Conservation (phyloP, 2,113 vertebrate genomes). For the Stegostoma tigrinum region DNA sequence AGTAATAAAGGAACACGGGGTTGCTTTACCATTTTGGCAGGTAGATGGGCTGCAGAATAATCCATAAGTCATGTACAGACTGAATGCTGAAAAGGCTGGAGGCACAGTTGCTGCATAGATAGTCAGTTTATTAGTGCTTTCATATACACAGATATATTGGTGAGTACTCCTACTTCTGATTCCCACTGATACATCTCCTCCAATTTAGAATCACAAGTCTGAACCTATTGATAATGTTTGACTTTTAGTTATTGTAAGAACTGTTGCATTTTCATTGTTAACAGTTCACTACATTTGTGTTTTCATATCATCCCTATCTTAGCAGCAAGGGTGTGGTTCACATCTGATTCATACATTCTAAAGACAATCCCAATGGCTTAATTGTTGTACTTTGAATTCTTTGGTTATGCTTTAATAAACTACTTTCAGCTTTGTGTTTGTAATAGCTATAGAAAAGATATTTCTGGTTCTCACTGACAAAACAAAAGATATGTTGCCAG, state of each 20-base stretch:
- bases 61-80: not conserved
- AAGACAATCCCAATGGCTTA: not conserved
- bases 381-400: not conserved
- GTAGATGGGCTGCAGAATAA: not conserved
- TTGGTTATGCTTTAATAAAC: not conserved
- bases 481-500: not conserved
- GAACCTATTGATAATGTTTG: not conserved
- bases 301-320: not conserved
- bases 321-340: not conserved
- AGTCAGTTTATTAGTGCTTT: not conserved
- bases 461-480: not conserved
- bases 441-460: not conserved
- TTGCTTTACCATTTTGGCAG: not conserved
- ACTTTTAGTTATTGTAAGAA: not conserved
- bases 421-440: not conserved
- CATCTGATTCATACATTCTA: not conserved
- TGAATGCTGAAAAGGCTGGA: not conserved
- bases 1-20: not conserved
- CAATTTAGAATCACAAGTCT: not conserved
- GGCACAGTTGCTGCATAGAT: not conserved
- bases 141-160: not conserved
- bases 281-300: not conserved
- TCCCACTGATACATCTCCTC: not conserved
- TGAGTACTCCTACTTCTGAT: not conserved
- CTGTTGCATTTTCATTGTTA: not conserved